Conservation (phyloP, 2,113 vertebrate species). For the Callocephalon fimbriatum region DNA sequence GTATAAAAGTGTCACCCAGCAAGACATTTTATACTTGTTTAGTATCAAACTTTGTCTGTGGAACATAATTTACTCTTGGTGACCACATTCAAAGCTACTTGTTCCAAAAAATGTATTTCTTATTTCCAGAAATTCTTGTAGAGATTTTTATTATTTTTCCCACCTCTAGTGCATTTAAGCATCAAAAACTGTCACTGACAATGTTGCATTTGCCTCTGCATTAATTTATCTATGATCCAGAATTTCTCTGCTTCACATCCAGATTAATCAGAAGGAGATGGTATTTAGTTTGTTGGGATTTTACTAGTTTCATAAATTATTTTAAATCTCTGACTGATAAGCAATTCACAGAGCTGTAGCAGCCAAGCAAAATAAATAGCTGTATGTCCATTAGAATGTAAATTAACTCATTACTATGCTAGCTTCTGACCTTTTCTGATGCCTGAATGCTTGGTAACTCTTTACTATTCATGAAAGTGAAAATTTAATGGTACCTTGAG, state of each 20-base stretch:
- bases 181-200: neutral
- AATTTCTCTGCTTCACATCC: slow-evolving; percentile 13
- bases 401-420: slow-evolving; percentile 71
- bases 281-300: slow-evolving; percentile 25
- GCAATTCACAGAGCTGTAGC: slow-evolving; percentile 50
- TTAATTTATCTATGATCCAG: neutral
- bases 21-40: neutral
- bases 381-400: slow-evolving; percentile 67
- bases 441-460: slow-evolving; percentile 50
- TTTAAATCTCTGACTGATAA: slow-evolving; percentile 59
- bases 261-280: slow-evolving; percentile 47
- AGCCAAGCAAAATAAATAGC: slow-evolving; percentile 52
- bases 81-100: neutral
- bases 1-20: neutral
- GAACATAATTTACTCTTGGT: neutral
- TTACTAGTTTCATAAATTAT: slow-evolving; percentile 26
- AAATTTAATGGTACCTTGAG: neutral
- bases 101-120: neutral
- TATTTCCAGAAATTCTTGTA: neutral
- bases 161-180: neutral
- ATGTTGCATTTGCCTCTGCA: neutral
- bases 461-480: slow-evolving; percentile 49
- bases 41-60: neutral
- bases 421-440: slow-evolving; percentile 65
- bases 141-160: neutral